A percentile compares a stretch with the other conserved stretches of the same genome.
phyloP scores from a whole-genome alignment of 2,797 vertebrate genomes.

The Mallotus villosus region DNA sequence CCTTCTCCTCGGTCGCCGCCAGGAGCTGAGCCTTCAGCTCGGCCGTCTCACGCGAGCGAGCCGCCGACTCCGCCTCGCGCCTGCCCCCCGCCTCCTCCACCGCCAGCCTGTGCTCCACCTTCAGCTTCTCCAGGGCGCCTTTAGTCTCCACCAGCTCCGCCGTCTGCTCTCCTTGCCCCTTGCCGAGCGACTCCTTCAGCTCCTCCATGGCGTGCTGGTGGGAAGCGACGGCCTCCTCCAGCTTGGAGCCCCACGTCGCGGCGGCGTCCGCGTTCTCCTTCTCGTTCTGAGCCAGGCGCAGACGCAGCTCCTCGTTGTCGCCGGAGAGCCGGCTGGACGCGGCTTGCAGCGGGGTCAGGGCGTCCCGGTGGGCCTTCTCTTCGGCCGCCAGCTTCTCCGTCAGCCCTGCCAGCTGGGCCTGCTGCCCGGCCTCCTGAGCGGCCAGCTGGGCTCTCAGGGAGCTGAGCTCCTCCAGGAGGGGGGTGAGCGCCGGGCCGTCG shows the following conservation, averaged over 20 bases:
- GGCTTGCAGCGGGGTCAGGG: conserved; percentile 76
- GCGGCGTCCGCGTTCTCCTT: conserved; percentile 82
- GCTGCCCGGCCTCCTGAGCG: conserved; percentile 71
- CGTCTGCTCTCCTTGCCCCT: conserved; percentile 77
- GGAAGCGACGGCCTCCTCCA: conserved; percentile 81
- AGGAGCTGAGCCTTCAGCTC: conserved; percentile 72
- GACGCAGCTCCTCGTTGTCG: conserved; percentile 85
- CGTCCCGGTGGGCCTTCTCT: conserved; percentile 77
- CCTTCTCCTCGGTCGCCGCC: conserved; percentile 81
- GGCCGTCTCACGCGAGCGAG: conserved; percentile 72
- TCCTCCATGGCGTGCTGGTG: conserved; percentile 91
- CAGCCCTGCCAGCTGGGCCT: conserved; percentile 72
- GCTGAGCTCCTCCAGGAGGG: conserved; percentile 86
- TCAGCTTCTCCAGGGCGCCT: conserved; percentile 82
- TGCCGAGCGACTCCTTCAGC: conserved; percentile 84
- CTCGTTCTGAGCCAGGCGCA: conserved; percentile 81
- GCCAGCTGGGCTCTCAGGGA: conserved; percentile 84
- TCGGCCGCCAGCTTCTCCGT: conserved; percentile 77
- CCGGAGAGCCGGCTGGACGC: conserved; percentile 78
- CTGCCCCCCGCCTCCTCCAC: conserved; percentile 72
- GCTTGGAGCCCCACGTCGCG: conserved; percentile 85
- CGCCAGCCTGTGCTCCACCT: conserved; percentile 76
- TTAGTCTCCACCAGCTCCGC: conserved; percentile 84
- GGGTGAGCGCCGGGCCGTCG: conserved; percentile 70
- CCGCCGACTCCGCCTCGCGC: conserved; percentile 70